Evolutionary conservation across 1,140 invertebrate species (phyloP).

Genomic region (Drosophila teissieri): DNA sequence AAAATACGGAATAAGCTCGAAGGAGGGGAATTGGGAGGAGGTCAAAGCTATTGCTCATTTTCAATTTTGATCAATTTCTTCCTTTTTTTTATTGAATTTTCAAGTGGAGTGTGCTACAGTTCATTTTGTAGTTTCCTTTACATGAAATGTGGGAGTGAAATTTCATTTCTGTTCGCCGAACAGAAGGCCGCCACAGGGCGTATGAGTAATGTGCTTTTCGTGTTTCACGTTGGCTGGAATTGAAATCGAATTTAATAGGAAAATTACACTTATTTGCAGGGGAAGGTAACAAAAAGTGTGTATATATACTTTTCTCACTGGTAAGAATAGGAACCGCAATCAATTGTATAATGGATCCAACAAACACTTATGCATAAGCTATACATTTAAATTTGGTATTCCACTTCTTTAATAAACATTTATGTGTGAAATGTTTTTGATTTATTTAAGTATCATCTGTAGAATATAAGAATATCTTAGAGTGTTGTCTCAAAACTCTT

Average conservation of each 20-base stretch:
- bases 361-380: too few relatives aligned
- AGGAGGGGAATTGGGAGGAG: background rate
- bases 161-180: slow-evolving; percentile 43
- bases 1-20: background rate
- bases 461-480: too few relatives aligned
- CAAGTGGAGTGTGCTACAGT: slow-evolving; percentile 50
- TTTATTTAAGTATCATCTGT: too few relatives aligned
- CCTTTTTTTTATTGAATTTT: slow-evolving; percentile 56
- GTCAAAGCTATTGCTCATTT: slow-evolving; percentile 49
- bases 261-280: slow-evolving; percentile 10
- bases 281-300: background rate
- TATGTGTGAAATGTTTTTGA: too few relatives aligned
- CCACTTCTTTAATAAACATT: too few relatives aligned
- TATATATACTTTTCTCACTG: background rate
- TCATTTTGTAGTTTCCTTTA: slow-evolving; percentile 50
- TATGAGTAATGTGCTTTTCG: slow-evolving; percentile 74
- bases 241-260: slow-evolving; percentile 14
- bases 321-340: too few relatives aligned
- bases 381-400: too few relatives aligned
- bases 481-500: too few relatives aligned
- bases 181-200: slow-evolving; percentile 62
- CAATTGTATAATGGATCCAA: too few relatives aligned
- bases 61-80: slow-evolving; percentile 56
- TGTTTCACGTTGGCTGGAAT: slow-evolving; percentile 37
- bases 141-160: slow-evolving; percentile 67